A percentile compares a stretch with the other conserved stretches of the same genome.
These are phyloP conservation scores for Hypomesus transpacificus DNA, from an alignment of 2,113 vertebrate species.

Conservation along the genomic window DNA sequence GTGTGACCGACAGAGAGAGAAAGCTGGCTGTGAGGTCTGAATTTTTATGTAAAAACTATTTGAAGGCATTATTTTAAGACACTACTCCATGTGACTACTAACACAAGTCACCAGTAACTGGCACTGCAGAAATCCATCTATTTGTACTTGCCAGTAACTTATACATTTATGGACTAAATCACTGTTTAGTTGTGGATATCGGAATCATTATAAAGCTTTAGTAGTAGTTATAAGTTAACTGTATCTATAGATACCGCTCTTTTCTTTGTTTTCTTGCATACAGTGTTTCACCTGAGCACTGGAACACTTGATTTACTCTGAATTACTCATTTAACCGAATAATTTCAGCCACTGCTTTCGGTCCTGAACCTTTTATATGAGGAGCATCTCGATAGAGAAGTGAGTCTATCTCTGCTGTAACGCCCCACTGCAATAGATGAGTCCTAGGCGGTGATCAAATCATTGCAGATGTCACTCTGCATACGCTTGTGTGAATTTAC, in stretches of 20 bases:
- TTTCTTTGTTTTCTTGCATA: neutral
- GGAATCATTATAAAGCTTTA: no score
- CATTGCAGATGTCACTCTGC: neutral
- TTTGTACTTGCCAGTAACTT: slow-evolving; percentile 6
- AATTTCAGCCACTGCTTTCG: slow-evolving; percentile 26
- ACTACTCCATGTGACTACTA: neutral
- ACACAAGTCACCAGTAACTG: neutral
- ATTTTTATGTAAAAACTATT: no score
- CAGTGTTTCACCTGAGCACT: slow-evolving; percentile 34
- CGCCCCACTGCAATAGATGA: neutral
- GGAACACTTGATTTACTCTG: slow-evolving; percentile 23
- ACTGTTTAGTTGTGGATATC: no score
- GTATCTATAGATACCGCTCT: no score
- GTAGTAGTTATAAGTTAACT: no score
- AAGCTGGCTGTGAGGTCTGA: no score
- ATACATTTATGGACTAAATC: neutral
- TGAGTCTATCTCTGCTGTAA: neutral
- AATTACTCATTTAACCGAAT: slow-evolving; percentile 42
- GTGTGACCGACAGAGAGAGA: no score
- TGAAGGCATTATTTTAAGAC: no score
- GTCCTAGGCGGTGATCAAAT: slow-evolving; percentile 16
- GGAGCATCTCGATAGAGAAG: slow-evolving; percentile 32
- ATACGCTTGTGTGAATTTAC: slow-evolving; percentile 4
- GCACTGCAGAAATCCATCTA: neutral
- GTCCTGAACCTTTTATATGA: slow-evolving; percentile 18